Conservation (phyloP, 1,140 invertebrate genomes). For the Spodoptera litura region DNA sequence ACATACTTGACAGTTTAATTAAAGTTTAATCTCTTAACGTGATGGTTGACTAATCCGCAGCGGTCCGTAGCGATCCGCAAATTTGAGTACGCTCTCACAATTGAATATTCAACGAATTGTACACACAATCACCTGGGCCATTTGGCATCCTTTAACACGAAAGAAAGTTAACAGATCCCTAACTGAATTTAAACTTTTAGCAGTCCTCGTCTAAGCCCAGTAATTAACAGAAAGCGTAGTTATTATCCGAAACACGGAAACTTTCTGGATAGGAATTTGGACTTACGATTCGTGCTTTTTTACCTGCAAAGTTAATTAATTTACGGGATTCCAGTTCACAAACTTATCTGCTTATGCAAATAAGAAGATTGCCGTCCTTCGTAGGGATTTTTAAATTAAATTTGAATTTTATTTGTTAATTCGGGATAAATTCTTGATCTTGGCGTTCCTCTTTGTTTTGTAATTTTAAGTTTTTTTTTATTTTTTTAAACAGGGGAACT, state of each 20-base stretch:
- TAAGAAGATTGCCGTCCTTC: constrained; percentile 60
- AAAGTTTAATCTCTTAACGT: constrained; percentile 38
- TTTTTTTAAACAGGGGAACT: constrained; percentile 65
- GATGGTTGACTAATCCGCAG: constrained; percentile 38
- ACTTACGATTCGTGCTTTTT: constrained; percentile 68
- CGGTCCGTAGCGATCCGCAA: constrained; percentile 15
- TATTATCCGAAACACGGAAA: constrained; percentile 69
- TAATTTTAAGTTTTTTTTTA: constrained; percentile 50
- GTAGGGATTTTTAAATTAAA: constrained; percentile 48
- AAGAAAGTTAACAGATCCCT: constrained; percentile 43
- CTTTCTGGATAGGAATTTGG: constrained; percentile 69
- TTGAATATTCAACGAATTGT: constrained; percentile 43
- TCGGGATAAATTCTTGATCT: constrained; percentile 2
- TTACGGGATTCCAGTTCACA: constrained; percentile 69
- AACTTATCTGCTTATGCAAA: constrained; percentile 78
- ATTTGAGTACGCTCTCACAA: constrained; percentile 8
- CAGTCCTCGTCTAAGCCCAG: constrained; percentile 57
- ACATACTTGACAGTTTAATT: constrained; percentile 48
- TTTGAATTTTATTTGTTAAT: constrained; percentile 46
- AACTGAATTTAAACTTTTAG: constrained; percentile 69
- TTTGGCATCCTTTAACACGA: constrained; percentile 36
- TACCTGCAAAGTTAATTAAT: constrained; percentile 79
- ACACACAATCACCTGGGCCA: constrained; percentile 33
- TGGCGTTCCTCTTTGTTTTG: neutral
- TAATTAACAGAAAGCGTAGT: constrained; percentile 76